Conservation (phyloP, 2,888 invertebrate species). For the Dolichopus griseipennis region DNA sequence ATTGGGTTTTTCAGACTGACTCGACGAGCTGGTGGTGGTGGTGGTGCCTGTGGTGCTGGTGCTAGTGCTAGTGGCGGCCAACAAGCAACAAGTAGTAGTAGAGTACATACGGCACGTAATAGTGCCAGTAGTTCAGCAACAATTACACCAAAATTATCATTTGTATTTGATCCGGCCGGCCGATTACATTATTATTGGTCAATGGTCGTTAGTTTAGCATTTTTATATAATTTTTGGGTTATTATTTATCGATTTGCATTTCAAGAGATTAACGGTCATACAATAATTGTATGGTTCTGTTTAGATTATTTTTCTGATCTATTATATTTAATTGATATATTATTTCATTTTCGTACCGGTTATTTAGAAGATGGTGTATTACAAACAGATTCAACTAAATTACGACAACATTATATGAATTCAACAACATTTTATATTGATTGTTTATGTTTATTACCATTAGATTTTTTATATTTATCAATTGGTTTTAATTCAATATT, state of each 20-base stretch:
- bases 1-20: slow-evolving; percentile 25
- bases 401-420: slow-evolving; percentile 96
- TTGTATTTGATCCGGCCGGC: slow-evolving; percentile 97
- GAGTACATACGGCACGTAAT: slow-evolving; percentile 25
- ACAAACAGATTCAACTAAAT: slow-evolving; percentile 88
- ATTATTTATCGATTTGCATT: slow-evolving; percentile 98
- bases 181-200: slow-evolving; percentile 95
- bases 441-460: slow-evolving; percentile 92
- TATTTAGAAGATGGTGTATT: slow-evolving; percentile 96
- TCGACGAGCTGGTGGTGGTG: slow-evolving; percentile 23
- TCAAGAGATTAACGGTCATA: slow-evolving; percentile 91
- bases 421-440: slow-evolving; percentile 96
- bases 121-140: slow-evolving; percentile 28
- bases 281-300: slow-evolving; percentile 89
- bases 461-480: slow-evolving; percentile 96
- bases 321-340: slow-evolving; percentile 90
- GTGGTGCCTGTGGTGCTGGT: slow-evolving; percentile 19
- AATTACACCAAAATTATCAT: slow-evolving; percentile 64
- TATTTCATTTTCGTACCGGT: slow-evolving; percentile 95
- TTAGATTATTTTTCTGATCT: slow-evolving; percentile 95
- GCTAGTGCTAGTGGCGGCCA: slow-evolving; percentile 20
- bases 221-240: slow-evolving; percentile 95
- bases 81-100: slow-evolving; percentile 23
- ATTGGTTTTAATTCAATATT: slow-evolving; percentile 95
- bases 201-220: slow-evolving; percentile 91